Percentiles rank a stretch among this genome's conserved stretches.
Evolutionary conservation across 1,140 invertebrate genomes (phyloP).

Genomic region (Diplogasteroides magnus): DNA sequence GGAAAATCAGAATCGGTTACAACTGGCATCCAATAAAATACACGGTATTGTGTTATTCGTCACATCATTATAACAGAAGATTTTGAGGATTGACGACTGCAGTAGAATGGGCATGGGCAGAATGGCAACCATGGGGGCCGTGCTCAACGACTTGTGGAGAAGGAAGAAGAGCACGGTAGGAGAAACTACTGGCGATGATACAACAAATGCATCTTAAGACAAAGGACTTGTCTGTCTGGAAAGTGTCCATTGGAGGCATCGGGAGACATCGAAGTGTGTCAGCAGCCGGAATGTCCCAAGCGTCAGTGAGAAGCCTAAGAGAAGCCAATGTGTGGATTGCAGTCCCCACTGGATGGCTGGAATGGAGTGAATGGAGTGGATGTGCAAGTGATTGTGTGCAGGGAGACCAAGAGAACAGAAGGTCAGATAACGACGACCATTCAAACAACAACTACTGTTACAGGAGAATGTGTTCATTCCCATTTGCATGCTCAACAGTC

Average conservation of each 20-base stretch:
- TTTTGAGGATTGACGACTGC: neutral
- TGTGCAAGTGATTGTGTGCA: neutral
- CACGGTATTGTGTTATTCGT: neutral
- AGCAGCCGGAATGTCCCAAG: neutral
- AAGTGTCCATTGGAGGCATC: neutral
- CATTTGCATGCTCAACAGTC: neutral
- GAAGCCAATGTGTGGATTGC: neutral
- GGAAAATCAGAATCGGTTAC: too few species aligned
- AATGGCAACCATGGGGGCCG: constrained; percentile 35
- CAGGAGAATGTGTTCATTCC: neutral
- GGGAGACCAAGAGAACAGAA: neutral
- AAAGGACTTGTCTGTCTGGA: neutral
- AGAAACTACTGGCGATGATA: constrained; percentile 2
- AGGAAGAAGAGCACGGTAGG: constrained; percentile 14
- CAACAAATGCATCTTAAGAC: neutral
- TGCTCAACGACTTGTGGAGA: constrained; percentile 38
- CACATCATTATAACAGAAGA: neutral
- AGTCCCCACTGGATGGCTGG: neutral
- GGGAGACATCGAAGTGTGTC: neutral
- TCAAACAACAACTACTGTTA: too few species aligned
- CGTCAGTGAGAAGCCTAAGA: neutral
- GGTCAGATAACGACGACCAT: neutral
- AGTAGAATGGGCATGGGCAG: constrained; percentile 5
- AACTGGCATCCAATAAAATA: constrained; percentile 1
- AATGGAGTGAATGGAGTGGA: neutral